Evolutionary conservation across 1,140 invertebrate species (phyloP).

Genomic region (Saccostrea echinata): DNA sequence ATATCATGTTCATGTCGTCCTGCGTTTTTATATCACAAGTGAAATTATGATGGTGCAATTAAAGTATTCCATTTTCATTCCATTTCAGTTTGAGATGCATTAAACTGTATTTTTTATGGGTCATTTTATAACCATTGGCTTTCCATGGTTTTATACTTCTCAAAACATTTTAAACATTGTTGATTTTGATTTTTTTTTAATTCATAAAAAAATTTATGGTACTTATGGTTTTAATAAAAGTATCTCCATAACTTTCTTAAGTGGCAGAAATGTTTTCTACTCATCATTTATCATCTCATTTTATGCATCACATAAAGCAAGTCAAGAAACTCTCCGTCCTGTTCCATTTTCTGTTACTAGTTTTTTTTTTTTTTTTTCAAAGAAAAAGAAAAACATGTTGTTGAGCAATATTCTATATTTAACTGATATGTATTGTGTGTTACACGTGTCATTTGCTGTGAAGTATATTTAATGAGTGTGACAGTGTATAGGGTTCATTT

Average conservation of each 20-base stretch:
- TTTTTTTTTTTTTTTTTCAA: not conserved
- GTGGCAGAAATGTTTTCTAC: not conserved
- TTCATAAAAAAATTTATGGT: too few species aligned
- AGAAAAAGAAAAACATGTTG: not conserved
- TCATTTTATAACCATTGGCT: not conserved
- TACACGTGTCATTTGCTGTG: not conserved
- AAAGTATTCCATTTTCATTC: slow-evolving; percentile 15
- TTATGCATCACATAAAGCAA: slow-evolving; percentile 14
- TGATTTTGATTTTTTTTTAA: not conserved
- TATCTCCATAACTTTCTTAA: too few species aligned
- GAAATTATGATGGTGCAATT: slow-evolving; percentile 29
- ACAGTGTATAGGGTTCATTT: not conserved
- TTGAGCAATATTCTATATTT: slow-evolving; percentile 4
- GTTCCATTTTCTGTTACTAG: slow-evolving; percentile 5
- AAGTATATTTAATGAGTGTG: slow-evolving; percentile 19
- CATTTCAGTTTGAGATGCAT: not conserved
- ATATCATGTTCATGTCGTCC: not conserved
- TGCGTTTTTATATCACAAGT: slow-evolving; percentile 6
- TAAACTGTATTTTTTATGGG: not conserved
- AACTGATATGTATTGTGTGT: not conserved
- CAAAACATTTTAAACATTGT: not conserved
- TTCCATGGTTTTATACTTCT: not conserved
- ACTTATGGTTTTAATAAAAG: too few species aligned
- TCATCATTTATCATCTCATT: not conserved
- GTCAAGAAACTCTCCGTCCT: slow-evolving; percentile 32